phyloP scores from a whole-genome alignment of 2,113 vertebrate species.

The Heterocephalus glaber region DNA sequence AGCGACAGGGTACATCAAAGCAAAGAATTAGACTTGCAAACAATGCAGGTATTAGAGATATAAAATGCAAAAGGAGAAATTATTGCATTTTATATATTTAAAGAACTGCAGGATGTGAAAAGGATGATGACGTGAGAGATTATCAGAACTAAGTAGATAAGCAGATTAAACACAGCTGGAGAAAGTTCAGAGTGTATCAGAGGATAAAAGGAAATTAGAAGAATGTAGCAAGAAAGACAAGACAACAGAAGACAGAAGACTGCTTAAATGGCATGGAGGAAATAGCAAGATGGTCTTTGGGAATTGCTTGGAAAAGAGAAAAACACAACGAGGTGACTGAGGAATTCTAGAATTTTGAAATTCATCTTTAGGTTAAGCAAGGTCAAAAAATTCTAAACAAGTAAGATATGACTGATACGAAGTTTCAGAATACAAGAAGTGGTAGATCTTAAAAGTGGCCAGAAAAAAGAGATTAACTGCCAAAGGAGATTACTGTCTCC shows the following conservation, averaged over 20 bases:
- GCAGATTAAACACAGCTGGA: neutral
- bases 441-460: neutral
- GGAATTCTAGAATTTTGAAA: neutral
- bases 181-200: neutral
- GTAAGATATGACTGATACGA: neutral
- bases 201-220: neutral
- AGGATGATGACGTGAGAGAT: neutral
- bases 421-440: neutral
- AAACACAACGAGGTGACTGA: neutral
- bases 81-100: neutral
- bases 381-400: neutral
- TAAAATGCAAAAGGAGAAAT: neutral
- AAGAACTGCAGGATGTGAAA: neutral
- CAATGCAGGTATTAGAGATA: neutral
- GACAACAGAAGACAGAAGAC: neutral
- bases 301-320: neutral
- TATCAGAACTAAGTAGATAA: neutral
- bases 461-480: neutral
- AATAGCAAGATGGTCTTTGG: neutral
- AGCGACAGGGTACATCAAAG: neutral
- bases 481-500: neutral
- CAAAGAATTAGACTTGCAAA: neutral
- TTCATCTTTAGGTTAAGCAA: neutral
- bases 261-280: neutral
- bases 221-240: neutral